phyloP scores from a whole-genome alignment of 2,113 vertebrate genomes.

The Oreocharis arfaki region DNA sequence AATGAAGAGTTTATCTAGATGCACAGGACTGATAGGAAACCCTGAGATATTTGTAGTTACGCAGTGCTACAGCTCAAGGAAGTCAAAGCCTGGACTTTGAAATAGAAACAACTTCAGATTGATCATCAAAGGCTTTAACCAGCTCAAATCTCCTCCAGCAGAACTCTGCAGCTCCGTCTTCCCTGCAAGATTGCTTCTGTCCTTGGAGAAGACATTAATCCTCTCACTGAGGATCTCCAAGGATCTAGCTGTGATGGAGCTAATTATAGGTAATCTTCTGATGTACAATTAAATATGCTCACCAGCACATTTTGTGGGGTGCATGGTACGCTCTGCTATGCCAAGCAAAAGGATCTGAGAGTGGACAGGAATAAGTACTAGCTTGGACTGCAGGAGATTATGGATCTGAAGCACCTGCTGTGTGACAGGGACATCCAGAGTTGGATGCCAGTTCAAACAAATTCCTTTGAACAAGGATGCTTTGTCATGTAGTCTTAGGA shows the following conservation, averaged over 20 bases:
- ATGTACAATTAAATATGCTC: background rate
- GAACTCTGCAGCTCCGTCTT: background rate
- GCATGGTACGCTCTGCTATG: background rate
- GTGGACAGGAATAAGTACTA: background rate
- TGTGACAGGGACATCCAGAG: background rate
- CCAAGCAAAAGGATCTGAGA: background rate
- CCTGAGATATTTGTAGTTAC: background rate
- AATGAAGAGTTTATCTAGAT: background rate
- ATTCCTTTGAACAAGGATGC: background rate
- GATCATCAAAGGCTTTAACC: background rate
- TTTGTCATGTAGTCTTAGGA: background rate
- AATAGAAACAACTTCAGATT: background rate
- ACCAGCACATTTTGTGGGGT: background rate
- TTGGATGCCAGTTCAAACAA: background rate
- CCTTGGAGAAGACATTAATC: background rate
- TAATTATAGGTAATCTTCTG: slow-evolving; percentile 27
- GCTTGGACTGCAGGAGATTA: background rate
- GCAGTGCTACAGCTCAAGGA: background rate
- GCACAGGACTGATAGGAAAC: background rate
- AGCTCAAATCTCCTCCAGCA: background rate
- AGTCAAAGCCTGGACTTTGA: background rate
- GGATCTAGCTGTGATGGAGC: background rate
- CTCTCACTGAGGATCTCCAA: background rate
- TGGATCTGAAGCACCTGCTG: slow-evolving; percentile 9
- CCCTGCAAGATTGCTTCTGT: background rate